Base-by-base conservation (phyloP, 2,113 vertebrate species). In the Epinephelus lanceolatus region DNA sequence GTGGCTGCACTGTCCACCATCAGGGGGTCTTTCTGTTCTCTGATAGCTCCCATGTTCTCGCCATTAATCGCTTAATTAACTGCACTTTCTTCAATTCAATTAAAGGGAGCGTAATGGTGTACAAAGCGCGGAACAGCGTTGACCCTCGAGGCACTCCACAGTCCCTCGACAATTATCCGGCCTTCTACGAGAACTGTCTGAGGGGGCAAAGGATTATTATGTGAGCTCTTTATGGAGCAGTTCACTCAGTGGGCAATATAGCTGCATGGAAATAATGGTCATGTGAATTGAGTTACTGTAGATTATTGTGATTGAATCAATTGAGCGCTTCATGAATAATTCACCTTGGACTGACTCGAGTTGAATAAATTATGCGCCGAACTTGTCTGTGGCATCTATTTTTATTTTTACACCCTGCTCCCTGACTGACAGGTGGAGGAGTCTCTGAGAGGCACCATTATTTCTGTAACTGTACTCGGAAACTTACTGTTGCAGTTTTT, bases 1-100 rank as follows among this genome's bases (percentile, higher is more conserved):
- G 73, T 37, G 67, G 15, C 60, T 59, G 27, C 49, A 17, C 55
- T 33, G 83, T 81, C 80, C 75, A 76, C 78, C 83, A 76, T 65
- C 66, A 68, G 79, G 70, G 79, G 55, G 63, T 65, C 70, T 45
- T 76, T 81, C 49, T 74, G 85, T 87, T 83, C 80, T 65, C 78
- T 69, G 67, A 91, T 90, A 47, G 81, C 83, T 59, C 56, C 75
- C 47, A 52, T 78, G 59, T 85, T 84, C 85, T n/a, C 72, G 0
- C 17, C 70, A 11, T 71, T 93, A 86, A 92, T 94, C 89, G 53
- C 88, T 89, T 94, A 92, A 94, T 94, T 92, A 93, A 91, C 86
- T 72, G 74, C 65, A 60, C 81, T 78, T 88, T 79, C 85, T 86
- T 77, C 82, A 83, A 83, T 88, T 91, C 87, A 93, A 88, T 94